Conservation (phyloP, 2,888 invertebrate species). For the Acanthosepion lycidas region DNA sequence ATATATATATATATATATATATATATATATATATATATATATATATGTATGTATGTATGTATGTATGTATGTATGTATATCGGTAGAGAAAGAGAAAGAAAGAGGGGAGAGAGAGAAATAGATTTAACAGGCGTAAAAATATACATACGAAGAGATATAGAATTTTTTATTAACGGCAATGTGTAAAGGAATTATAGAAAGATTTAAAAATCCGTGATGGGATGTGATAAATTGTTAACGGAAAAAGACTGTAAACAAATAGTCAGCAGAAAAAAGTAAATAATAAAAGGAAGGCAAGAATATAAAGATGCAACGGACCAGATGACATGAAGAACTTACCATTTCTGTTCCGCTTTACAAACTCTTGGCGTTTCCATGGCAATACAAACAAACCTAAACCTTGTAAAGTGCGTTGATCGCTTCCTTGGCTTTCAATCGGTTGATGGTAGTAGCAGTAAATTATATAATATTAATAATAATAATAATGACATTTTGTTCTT, state of each 20-base stretch:
- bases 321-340: constrained; percentile 4
- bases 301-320: background rate
- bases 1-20: too few species aligned
- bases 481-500: background rate
- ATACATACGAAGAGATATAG: too few species aligned
- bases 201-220: background rate
- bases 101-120: too few species aligned
- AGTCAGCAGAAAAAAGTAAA: background rate
- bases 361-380: background rate
- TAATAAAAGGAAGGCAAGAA: background rate
- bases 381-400: background rate
- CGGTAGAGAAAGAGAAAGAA: too few species aligned
- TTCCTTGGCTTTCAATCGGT: background rate
- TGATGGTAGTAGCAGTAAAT: background rate
- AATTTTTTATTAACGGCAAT: too few species aligned
- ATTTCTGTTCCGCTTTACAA: background rate
- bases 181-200: background rate
- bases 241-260: background rate
- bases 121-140: too few species aligned
- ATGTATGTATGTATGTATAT: too few species aligned
- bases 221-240: background rate
- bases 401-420: background rate
- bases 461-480: background rate
- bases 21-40: too few species aligned
- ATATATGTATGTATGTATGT: too few species aligned